Base-by-base conservation (phyloP, 1,140 invertebrate genomes). In the Anthonomus grandis region DNA sequence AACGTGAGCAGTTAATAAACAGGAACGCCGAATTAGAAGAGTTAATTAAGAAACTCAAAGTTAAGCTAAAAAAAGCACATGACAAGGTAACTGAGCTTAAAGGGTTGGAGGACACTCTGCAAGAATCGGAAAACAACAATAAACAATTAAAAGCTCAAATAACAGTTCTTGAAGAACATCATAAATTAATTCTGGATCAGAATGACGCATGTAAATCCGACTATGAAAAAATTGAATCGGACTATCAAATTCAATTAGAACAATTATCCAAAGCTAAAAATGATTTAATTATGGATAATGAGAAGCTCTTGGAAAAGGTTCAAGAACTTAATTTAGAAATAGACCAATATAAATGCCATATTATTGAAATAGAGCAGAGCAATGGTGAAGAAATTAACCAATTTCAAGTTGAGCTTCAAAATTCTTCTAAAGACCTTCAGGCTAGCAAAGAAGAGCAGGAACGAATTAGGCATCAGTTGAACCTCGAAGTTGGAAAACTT, bases 161-260 rank as follows among this genome's bases (percentile, higher is more conserved):
- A 38, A 60, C 57, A 17, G 67, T 74, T 47, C 64, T 79, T 17
- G 79, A 83, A 61, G 64, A 61, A 44, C 73, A 80, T 27, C 62
- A 71, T 5, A 80, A 80, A 67, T 76, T 74, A 17, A 56, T 80
- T 44, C 74, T 77, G 10, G 67, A 73, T 27, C 78, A 82, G 22
- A 77, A 80, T 67, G 78, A 80, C 60, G 69, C 71, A 24, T 72
- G 79, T 41, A 57, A 81, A 59, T 74, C 67, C 12, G 81, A 84
- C 50, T 75, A 81, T 36, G 82, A 85, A 59, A 79, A 81, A 60
- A 67, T 82, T 37, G 82, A 85, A 65, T 68, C 70, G 22, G 81
- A 84, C 63, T 76, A 83, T 50, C 82, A 80, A 58, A 73, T 70
- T n/a, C 83, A 85, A 68, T 75, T 84, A 49, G 75, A 82, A 62